Evolutionary conservation across 2,888 invertebrate genomes (phyloP).

Genomic region (Drosophila austrosaltans): DNA sequence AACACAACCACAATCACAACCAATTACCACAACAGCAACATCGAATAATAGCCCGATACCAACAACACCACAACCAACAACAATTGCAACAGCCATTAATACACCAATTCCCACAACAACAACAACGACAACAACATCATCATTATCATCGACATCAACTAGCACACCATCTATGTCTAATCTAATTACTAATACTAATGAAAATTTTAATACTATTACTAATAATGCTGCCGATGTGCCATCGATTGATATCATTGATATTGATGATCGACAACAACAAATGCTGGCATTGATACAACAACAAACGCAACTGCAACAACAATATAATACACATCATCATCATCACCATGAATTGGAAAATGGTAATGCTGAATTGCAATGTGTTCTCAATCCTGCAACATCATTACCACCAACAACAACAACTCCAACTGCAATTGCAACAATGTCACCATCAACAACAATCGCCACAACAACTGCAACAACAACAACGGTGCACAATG

Average conservation of each 20-base stretch:
- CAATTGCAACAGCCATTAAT: constrained; percentile 24
- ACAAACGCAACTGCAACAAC: constrained; percentile 80
- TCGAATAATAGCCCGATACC: constrained; percentile 18
- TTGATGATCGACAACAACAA: constrained; percentile 74
- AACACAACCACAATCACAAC: constrained; percentile 44
- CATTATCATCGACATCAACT: constrained; percentile 47
- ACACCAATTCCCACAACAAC: constrained; percentile 42
- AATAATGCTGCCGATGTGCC: constrained; percentile 73
- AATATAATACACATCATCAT: constrained; percentile 68
- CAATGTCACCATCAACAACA: constrained; percentile 63
- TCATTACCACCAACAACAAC: constrained; percentile 55
- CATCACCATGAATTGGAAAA: constrained; percentile 30
- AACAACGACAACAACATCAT: constrained; percentile 48
- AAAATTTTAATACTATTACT: constrained; percentile 81
- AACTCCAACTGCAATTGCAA: constrained; percentile 66
- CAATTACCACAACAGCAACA: constrained; percentile 18
- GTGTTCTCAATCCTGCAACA: constrained; percentile 43
- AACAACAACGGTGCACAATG: constrained; percentile 54
- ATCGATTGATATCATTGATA: constrained; percentile 44
- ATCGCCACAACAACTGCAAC: constrained; percentile 41
- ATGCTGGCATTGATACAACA: constrained; percentile 80
- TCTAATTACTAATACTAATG: constrained; percentile 80
- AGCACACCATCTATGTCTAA: constrained; percentile 63
- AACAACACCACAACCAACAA: constrained; percentile 8
- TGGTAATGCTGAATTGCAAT: constrained; percentile 53